Conservation (phyloP, 2,113 vertebrate species). For the Lampris incognitus region DNA sequence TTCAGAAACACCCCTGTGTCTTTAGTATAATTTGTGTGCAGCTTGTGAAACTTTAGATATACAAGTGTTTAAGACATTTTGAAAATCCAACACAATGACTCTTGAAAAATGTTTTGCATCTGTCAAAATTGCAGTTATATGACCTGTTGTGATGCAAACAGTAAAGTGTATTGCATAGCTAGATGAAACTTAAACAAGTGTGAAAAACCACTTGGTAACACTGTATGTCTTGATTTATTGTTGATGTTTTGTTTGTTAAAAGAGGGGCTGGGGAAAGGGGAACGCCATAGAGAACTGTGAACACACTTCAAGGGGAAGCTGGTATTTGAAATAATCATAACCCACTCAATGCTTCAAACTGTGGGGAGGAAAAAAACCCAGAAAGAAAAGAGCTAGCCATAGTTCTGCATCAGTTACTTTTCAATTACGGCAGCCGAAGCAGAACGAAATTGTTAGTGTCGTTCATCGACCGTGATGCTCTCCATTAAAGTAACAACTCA, state of each 20-base stretch:
- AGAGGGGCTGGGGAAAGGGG: slow-evolving; percentile 23
- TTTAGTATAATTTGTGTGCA: background rate
- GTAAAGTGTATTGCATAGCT: slow-evolving; percentile 22
- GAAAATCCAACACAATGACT: slow-evolving; percentile 5
- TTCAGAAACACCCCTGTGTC: background rate
- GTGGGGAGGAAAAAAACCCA: slow-evolving; percentile 74
- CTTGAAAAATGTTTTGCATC: background rate
- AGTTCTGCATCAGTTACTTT: slow-evolving; percentile 93
- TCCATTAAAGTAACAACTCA: slow-evolving; percentile 88
- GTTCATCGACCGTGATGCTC: slow-evolving; percentile 91
- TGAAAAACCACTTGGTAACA: slow-evolving; percentile 20
- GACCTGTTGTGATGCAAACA: slow-evolving; percentile 25
- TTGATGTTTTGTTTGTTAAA: slow-evolving; percentile 39
- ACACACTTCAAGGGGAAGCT: slow-evolving; percentile 63
- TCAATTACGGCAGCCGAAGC: slow-evolving; percentile 92
- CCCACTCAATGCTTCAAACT: slow-evolving; percentile 77
- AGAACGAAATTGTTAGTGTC: slow-evolving; percentile 91
- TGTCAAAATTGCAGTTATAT: too few relatives aligned
- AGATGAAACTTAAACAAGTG: background rate
- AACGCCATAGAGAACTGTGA: slow-evolving; percentile 66
- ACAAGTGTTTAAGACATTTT: background rate
- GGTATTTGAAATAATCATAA: slow-evolving; percentile 71
- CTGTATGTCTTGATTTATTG: slow-evolving; percentile 32
- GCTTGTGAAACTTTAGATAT: background rate
- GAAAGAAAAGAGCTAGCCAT: slow-evolving; percentile 74